Conservation (phyloP, 1,140 invertebrate genomes). For the Brachionus plicatilis region DNA sequence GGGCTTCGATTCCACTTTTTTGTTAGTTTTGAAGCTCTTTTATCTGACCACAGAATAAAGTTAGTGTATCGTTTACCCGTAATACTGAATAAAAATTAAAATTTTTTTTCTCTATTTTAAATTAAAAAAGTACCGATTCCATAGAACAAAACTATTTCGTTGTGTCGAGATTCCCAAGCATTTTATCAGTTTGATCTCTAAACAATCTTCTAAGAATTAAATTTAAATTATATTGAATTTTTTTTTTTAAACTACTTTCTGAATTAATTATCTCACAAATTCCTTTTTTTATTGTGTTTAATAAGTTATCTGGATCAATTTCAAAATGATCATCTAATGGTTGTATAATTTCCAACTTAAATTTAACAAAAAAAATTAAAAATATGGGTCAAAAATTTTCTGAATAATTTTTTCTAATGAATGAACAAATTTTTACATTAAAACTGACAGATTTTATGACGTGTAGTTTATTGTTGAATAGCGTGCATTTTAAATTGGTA, state of each 20-base stretch:
- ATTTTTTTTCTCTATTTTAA: background rate
- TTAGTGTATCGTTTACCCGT: slow-evolving; percentile 12
- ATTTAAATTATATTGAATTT: background rate
- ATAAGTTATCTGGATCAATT: background rate
- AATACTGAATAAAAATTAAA: background rate
- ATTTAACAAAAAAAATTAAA: background rate
- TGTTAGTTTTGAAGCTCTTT: background rate
- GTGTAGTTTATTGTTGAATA: slow-evolving; percentile 8
- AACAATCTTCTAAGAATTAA: background rate
- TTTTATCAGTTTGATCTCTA: background rate
- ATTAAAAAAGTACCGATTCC: background rate
- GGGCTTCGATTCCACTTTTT: background rate
- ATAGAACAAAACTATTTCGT: slow-evolving; percentile 5
- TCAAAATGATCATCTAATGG: slow-evolving; percentile 3
- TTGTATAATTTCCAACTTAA: background rate
- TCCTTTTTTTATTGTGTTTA: background rate
- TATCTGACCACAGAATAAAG: slow-evolving; percentile 30
- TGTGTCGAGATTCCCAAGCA: slow-evolving; percentile 17
- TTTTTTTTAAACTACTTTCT: background rate
- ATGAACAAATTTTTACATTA: background rate
- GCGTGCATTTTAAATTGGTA: background rate
- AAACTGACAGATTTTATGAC: background rate
- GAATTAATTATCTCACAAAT: background rate
- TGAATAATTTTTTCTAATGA: background rate
- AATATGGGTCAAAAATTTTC: background rate